These are phyloP conservation scores for Panzeria rudis DNA, from an alignment of 2,888 invertebrate genomes.

Conservation along the genomic window DNA sequence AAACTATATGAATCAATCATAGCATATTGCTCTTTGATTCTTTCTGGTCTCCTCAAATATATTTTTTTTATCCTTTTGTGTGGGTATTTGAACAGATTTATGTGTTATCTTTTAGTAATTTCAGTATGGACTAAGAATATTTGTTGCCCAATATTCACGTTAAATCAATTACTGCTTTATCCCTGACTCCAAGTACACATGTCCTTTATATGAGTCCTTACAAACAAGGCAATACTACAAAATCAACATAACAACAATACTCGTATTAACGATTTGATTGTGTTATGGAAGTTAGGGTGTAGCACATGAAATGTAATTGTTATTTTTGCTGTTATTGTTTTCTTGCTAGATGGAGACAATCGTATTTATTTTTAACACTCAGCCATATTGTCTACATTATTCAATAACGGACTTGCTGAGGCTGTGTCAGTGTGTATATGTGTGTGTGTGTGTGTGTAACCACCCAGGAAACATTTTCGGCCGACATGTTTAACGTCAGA, in stretches of 20 bases:
- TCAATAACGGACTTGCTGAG: conserved; percentile 30
- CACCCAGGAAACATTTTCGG: too few species aligned
- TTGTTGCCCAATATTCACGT: not conserved
- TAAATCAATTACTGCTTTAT: conserved; percentile 3
- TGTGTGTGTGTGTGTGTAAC: conserved; percentile 1
- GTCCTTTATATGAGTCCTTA: conserved; percentile 3
- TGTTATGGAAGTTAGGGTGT: not conserved
- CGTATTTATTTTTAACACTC: conserved; percentile 65
- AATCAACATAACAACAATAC: conserved; percentile 39
- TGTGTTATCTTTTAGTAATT: not conserved
- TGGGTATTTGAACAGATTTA: not conserved
- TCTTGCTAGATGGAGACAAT: conserved; percentile 32
- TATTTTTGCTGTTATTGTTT: not conserved
- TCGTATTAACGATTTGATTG: conserved; percentile 16
- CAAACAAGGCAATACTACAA: conserved; percentile 13
- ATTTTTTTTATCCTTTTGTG: not conserved
- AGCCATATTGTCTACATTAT: conserved; percentile 66
- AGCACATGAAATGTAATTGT: conserved; percentile 4
- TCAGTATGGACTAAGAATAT: not conserved
- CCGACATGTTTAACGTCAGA: too few species aligned
- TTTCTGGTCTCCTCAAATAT: too few species aligned
- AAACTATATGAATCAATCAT: too few species aligned
- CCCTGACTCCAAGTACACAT: not conserved
- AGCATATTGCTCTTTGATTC: too few species aligned
- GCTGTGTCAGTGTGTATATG: not conserved